These are phyloP conservation scores for Pelobates cultripes DNA, from an alignment of 2,797 vertebrate species.

Conservation along the genomic window DNA sequence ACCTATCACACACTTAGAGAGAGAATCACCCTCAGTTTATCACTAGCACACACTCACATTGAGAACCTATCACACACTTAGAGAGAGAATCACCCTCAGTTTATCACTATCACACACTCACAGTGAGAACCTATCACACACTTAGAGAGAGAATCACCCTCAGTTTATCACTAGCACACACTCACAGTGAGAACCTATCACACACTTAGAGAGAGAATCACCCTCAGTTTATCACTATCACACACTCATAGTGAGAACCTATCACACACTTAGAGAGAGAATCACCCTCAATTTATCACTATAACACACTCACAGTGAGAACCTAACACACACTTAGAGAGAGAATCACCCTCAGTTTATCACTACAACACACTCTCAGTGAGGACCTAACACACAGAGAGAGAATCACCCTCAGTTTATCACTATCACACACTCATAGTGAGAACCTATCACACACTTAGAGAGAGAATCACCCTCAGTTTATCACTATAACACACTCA, in stretches of 20 bases:
- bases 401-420: not conserved
- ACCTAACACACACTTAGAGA: not conserved
- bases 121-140: not conserved
- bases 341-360: not conserved
- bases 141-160: not conserved
- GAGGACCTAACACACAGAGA: not conserved
- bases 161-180: not conserved
- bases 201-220: not conserved
- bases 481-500: not conserved
- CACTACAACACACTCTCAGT: not conserved
- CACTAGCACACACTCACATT: not conserved
- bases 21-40: not conserved
- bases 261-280: not conserved
- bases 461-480: not conserved
- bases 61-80: not conserved
- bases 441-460: not conserved
- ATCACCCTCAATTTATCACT: not conserved
- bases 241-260: not conserved
- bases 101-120: not conserved
- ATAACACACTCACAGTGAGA: not conserved
- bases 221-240: not conserved
- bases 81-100: not conserved
- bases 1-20: not conserved
- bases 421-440: not conserved
- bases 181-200: too few species aligned